Evolutionary conservation across 2,113 vertebrate genomes (phyloP).

Genomic region (Corythaixoides concolor): DNA sequence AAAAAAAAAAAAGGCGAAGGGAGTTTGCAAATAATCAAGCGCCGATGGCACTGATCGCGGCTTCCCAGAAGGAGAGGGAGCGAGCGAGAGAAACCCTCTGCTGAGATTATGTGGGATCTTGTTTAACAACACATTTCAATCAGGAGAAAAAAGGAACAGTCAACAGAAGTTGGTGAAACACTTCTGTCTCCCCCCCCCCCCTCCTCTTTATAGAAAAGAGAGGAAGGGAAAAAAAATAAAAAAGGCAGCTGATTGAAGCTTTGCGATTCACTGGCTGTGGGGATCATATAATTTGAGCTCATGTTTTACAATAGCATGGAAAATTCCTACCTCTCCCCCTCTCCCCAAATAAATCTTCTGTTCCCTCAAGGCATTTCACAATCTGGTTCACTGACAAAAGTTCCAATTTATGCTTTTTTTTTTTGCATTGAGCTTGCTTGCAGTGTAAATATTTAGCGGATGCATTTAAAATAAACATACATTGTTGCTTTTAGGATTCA

Average conservation of each 20-base stretch:
- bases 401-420: conserved; percentile 19
- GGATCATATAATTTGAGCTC: conserved; percentile 57
- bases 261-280: conserved; percentile 49
- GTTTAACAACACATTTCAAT: conserved; percentile 66
- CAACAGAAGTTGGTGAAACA: conserved; percentile 60
- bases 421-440: not conserved
- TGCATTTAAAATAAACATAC: conserved; percentile 58
- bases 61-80: conserved; percentile 64
- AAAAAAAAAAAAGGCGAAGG: conserved; percentile 66
- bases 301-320: conserved; percentile 64
- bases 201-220: conserved; percentile 22
- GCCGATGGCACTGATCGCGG: conserved; percentile 83
- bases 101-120: conserved; percentile 62
- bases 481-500: conserved; percentile 48
- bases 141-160: conserved; percentile 62
- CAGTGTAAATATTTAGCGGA: conserved; percentile 58
- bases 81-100: conserved; percentile 50
- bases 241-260: conserved; percentile 59
- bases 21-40: conserved; percentile 86
- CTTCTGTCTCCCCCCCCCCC: conserved; percentile 1
- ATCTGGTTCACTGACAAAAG: conserved; percentile 58
- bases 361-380: conserved; percentile 60
- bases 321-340: conserved; percentile 60
- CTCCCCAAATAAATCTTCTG: conserved; percentile 49
- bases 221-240: conserved; percentile 29